These are phyloP conservation scores for Epinotia nisella DNA, from an alignment of 2,888 invertebrate genomes.

Conservation along the genomic window DNA sequence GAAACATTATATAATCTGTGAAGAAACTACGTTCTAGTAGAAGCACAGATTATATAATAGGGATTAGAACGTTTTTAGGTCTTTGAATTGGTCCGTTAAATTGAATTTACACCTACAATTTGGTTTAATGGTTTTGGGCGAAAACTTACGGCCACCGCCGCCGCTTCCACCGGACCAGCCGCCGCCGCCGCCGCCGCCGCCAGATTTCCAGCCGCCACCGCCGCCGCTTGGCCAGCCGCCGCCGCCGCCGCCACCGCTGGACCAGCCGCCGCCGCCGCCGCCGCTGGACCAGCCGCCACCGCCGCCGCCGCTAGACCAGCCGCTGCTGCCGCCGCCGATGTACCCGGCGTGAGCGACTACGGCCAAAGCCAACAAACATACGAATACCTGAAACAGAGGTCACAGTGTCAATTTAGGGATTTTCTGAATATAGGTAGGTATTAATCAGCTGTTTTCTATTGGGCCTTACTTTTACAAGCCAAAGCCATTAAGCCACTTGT, in stretches of 20 bases:
- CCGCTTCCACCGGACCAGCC: conserved; percentile 50
- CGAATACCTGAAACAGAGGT: conserved; percentile 68
- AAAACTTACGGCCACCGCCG: conserved; percentile 52
- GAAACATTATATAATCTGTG: too few relatives aligned
- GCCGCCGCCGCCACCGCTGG: conserved; percentile 45
- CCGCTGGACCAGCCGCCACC: conserved; percentile 38
- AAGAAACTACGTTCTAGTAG: too few relatives aligned
- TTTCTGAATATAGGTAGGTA: neutral
- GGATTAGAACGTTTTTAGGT: too few relatives aligned
- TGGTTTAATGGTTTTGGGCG: neutral
- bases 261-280: conserved; percentile 38
- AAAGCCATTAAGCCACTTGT: too few relatives aligned
- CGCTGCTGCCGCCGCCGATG: conserved; percentile 64
- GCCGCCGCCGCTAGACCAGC: conserved; percentile 55
- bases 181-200: conserved; percentile 50
- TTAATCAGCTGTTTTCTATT: neutral
- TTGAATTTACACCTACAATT: too few relatives aligned
- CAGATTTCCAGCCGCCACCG: conserved; percentile 52
- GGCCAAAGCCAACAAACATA: conserved; percentile 74
- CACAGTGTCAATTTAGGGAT: neutral
- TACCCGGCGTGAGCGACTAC: conserved; percentile 72
- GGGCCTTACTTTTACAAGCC: neutral
- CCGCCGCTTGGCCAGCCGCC: conserved; percentile 51
- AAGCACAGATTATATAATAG: too few relatives aligned
- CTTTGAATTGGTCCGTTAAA: too few relatives aligned